A percentile compares a stretch with the other conserved stretches of the same genome.
These are phyloP conservation scores for Andricus quercusramuli DNA, from an alignment of 2,888 invertebrate species.

Conservation along the genomic window DNA sequence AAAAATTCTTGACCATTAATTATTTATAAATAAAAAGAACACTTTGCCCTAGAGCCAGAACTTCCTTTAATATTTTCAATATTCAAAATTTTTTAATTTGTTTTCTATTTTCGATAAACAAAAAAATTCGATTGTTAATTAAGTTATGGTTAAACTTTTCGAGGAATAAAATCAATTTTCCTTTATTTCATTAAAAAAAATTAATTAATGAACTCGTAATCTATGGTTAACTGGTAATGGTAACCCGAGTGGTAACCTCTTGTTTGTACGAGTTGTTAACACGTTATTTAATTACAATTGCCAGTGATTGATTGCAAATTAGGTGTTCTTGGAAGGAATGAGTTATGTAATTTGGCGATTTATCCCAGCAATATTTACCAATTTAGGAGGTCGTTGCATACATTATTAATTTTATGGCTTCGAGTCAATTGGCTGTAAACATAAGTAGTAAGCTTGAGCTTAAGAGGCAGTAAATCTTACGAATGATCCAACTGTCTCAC, in stretches of 20 bases:
- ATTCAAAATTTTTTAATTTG: background rate
- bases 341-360: slow-evolving; percentile 22
- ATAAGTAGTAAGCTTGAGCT: slow-evolving; percentile 25
- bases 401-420: slow-evolving; percentile 22
- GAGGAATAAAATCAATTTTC: too few relatives aligned
- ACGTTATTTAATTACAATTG: background rate
- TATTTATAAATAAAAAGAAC: background rate
- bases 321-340: background rate
- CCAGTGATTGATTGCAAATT: slow-evolving; percentile 3
- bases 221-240: too few relatives aligned
- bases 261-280: background rate
- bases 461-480: slow-evolving; percentile 31
- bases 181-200: too few relatives aligned
- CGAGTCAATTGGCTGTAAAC: slow-evolving; percentile 39
- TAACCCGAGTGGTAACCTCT: background rate
- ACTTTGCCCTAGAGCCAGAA: background rate
- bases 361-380: slow-evolving; percentile 18
- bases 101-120: too few relatives aligned
- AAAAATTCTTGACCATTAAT: background rate
- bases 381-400: slow-evolving; percentile 16
- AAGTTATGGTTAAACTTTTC: too few relatives aligned
- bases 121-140: too few relatives aligned
- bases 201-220: too few relatives aligned
- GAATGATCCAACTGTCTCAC: slow-evolving; percentile 29
- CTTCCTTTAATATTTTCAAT: background rate